phyloP scores from a whole-genome alignment of 2,797 vertebrate genomes.

The Pagetopsis macropterus region DNA sequence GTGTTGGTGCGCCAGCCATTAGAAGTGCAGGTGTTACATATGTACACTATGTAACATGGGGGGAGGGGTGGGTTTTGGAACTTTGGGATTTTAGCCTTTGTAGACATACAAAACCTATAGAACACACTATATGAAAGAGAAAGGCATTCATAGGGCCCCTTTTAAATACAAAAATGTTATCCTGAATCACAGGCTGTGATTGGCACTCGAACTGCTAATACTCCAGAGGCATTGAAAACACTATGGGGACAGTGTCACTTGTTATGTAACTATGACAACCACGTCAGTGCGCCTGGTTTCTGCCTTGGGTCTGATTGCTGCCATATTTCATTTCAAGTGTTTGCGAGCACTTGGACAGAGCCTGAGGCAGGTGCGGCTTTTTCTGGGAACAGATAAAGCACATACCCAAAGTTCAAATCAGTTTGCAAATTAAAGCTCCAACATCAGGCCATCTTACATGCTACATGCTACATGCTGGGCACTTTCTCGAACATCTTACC shows the following conservation, averaged over 20 bases:
- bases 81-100: no score
- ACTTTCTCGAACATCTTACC: not conserved
- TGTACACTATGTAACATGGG: no score
- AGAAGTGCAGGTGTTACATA: no score
- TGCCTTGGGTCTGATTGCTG: constrained; percentile 52
- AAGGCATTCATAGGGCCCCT: no score
- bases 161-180: no score
- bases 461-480: not conserved
- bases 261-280: constrained; percentile 46
- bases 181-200: not conserved
- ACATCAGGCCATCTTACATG: not conserved
- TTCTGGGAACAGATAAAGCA: constrained; percentile 26
- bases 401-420: constrained; percentile 5
- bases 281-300: constrained; percentile 35
- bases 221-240: constrained; percentile 18
- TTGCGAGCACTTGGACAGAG: constrained; percentile 39
- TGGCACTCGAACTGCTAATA: constrained; percentile 3
- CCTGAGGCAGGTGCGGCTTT: constrained; percentile 37
- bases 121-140: no score
- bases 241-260: constrained; percentile 25
- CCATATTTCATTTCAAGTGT: constrained; percentile 62
- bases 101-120: no score
- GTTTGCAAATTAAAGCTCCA: constrained; percentile 7
- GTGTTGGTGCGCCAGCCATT: no score
- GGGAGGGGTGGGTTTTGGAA: no score